phyloP scores from a whole-genome alignment of 2,888 invertebrate species.

The Nudaria mundana region DNA sequence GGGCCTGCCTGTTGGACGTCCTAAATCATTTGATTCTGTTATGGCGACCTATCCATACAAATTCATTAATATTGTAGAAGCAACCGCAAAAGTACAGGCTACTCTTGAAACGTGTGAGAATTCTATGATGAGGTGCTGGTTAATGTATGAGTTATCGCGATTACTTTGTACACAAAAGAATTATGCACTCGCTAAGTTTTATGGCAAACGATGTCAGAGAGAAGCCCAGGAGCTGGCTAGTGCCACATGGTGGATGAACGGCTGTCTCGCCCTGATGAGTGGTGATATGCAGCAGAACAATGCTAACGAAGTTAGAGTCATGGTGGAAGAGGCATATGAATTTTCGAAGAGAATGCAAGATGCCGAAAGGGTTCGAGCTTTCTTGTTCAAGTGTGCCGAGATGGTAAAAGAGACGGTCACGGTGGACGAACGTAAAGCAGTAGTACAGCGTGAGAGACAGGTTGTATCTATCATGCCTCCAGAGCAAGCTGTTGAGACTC shows the following conservation, averaged over 20 bases:
- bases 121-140: conserved; percentile 70
- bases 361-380: conserved; percentile 65
- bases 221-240: conserved; percentile 63
- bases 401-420: conserved; percentile 56
- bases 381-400: conserved; percentile 62
- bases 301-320: conserved; percentile 66
- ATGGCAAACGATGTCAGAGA: conserved; percentile 68
- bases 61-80: conserved; percentile 63
- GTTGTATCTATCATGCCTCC: conserved; percentile 60
- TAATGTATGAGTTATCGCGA: conserved; percentile 69
- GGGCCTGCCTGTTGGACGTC: conserved; percentile 66
- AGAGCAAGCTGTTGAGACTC: conserved; percentile 51
- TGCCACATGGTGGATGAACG: conserved; percentile 71
- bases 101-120: conserved; percentile 73
- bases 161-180: conserved; percentile 66
- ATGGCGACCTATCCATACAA: conserved; percentile 72
- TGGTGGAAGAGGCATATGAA: conserved; percentile 68
- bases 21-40: conserved; percentile 72
- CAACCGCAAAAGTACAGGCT: conserved; percentile 54
- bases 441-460: conserved; percentile 57
- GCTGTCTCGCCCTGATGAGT: conserved; percentile 67
- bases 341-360: conserved; percentile 65
- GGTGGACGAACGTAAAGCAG: conserved; percentile 65
- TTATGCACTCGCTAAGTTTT: conserved; percentile 69
- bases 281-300: conserved; percentile 76